A percentile compares a stretch with the other conserved stretches of the same genome.
Conservation (phyloP, 2,888 invertebrate species). For the Zaprionus obscuricornis region DNA sequence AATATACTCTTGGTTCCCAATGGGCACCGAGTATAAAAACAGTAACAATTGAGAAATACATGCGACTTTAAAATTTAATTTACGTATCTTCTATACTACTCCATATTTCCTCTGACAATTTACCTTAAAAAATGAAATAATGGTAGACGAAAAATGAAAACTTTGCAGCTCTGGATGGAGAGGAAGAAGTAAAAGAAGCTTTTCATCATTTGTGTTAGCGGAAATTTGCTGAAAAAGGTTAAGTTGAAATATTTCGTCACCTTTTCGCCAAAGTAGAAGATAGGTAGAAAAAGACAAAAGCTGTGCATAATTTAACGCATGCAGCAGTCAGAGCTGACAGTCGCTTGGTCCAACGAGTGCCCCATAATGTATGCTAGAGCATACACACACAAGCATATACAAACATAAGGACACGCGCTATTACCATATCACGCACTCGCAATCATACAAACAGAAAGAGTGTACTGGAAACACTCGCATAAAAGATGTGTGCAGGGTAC, state of each 20-base stretch:
- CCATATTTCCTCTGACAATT: conserved; percentile 7
- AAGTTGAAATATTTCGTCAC: conserved; percentile 78
- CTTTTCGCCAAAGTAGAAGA: conserved; percentile 38
- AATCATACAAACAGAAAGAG: conserved; percentile 3
- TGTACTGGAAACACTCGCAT: conserved; percentile 3
- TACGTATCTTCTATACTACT: no score
- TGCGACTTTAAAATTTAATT: conserved; percentile 54
- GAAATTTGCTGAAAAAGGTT: conserved; percentile 70
- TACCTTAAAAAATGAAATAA: conserved; percentile 10
- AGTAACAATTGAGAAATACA: no score
- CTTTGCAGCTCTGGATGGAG: background rate
- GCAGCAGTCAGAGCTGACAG: conserved; percentile 40
- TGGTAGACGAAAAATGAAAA: conserved; percentile 12
- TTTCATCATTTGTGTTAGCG: conserved; percentile 65
- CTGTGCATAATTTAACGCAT: conserved; percentile 75
- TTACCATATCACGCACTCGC: conserved; percentile 51
- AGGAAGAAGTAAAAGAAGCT: background rate
- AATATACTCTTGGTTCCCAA: no score
- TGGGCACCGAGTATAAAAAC: no score
- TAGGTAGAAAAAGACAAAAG: conserved; percentile 49
- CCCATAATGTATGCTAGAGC: conserved; percentile 62
- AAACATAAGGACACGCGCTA: conserved; percentile 29
- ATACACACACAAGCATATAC: conserved; percentile 23
- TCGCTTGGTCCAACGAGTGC: conserved; percentile 35
- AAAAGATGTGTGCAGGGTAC: conserved; percentile 43